phyloP scores from a whole-genome alignment of 2,797 vertebrate species.

The Myioborus melanocephalus region DNA sequence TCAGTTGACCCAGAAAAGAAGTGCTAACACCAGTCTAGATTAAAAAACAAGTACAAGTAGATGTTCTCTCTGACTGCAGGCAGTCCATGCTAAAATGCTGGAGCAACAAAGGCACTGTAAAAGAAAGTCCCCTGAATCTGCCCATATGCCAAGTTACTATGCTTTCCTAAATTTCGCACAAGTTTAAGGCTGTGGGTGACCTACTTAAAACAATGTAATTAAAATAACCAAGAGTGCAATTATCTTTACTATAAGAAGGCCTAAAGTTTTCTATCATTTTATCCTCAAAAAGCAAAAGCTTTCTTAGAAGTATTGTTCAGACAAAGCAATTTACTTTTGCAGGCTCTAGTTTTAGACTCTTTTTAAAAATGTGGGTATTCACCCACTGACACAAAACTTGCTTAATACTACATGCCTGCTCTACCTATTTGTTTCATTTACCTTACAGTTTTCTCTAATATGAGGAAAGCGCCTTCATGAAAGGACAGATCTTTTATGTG shows the following conservation, averaged over 20 bases:
- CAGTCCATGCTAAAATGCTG: neutral
- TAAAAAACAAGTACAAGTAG: neutral
- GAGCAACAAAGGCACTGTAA: neutral
- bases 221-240: neutral
- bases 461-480: neutral
- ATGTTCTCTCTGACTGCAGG: neutral
- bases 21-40: neutral
- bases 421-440: neutral
- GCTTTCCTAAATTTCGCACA: neutral
- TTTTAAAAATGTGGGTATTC: neutral
- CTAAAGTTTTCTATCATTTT: neutral
- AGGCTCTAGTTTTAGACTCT: neutral
- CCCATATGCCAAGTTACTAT: neutral
- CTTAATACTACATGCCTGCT: neutral
- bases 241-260: neutral
- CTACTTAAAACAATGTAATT: neutral
- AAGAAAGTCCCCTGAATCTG: neutral
- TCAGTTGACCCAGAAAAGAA: conserved; percentile 41
- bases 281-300: neutral
- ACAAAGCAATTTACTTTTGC: neutral
- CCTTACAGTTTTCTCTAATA: neutral
- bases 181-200: neutral
- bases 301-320: neutral
- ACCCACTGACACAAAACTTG: neutral
- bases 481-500: neutral